Evolutionary conservation across 2,888 invertebrate genomes (phyloP), one percentile per base, ranked within the genome.

Genomic region (Spisula solida): DNA sequence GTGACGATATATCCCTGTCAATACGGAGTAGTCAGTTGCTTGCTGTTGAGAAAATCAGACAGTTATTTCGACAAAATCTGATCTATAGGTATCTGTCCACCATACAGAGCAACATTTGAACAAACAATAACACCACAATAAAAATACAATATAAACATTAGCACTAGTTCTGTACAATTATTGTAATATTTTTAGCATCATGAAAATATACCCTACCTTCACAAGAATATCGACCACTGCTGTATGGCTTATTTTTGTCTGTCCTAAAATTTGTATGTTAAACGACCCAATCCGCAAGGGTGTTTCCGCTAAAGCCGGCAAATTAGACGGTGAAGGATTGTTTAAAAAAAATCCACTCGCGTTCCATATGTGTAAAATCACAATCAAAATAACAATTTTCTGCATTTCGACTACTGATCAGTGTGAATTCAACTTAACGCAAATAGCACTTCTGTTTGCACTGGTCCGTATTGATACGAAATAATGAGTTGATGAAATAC

Each of bases 181-280:
- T n/a, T n/a, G n/a, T n/a, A n/a, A n/a, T n/a, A n/a, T n/a, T n/a
- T n/a, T n/a, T n/a, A 56, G 20, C 14, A 12, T 56, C 56, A 56
- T 12, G 0, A 75, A 31, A 70, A 75, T 18, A 16, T 16, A 31
- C 29, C 92, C 48, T 88, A 95, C 95, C 94, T 95, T 90, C 1
- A 93, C 56, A 10, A 95, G 85, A 56, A 90, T 83, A 12, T 87
- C 55, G 2, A 93, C 89, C n/a, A 94, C 93, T n/a, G 91, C 89
- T 41, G 86, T 75, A 10, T 93, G 86, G 10, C 86, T 34, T 83
- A 93, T 89, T 85, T 95, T 95, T 16, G 89, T 92, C 41, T 79
- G 78, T 0, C 95, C 95, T 83, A 95, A 95, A 0, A 94, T 87
- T 81, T 93, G 94, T 10, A 95, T 93, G 83, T 95, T 95, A 88